Percentiles rank a stretch among this genome's conserved stretches.
Evolutionary conservation across 1,140 invertebrate species (phyloP).

Genomic region (Drosophila pseudoobscura): DNA sequence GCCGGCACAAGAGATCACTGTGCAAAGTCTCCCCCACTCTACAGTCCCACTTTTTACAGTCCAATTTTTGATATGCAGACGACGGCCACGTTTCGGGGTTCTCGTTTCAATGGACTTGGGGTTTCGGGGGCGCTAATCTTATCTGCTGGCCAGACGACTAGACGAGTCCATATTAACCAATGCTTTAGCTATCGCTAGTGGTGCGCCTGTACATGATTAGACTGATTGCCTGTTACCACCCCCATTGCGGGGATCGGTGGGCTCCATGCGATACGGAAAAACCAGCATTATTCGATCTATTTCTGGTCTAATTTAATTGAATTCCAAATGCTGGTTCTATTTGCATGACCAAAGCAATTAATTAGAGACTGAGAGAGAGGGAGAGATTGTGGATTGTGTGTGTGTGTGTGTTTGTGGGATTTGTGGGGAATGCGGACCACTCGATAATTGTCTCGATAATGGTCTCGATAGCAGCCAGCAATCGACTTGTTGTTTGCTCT

Average conservation of each 20-base stretch:
- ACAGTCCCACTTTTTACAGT: constrained; percentile 12
- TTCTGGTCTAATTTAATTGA: constrained; percentile 27
- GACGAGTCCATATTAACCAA: neutral
- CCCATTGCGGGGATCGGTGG: constrained; percentile 2
- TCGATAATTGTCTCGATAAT: constrained; percentile 31
- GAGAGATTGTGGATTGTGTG: neutral
- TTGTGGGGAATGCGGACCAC: constrained; percentile 17
- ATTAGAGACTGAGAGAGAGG: constrained; percentile 21
- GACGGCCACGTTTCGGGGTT: constrained; percentile 26
- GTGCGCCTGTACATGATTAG: neutral
- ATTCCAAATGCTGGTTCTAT: constrained; percentile 4
- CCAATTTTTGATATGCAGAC: neutral
- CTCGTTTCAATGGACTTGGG: constrained; percentile 33
- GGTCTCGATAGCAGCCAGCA: constrained; percentile 9
- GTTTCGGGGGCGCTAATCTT: constrained; percentile 26
- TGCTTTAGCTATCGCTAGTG: constrained; percentile 1
- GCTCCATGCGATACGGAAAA: neutral
- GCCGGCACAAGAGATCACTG: constrained; percentile 13
- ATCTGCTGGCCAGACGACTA: constrained; percentile 20
- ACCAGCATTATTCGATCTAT: neutral
- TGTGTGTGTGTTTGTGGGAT: neutral
- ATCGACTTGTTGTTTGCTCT: constrained; percentile 2
- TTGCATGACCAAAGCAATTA: constrained; percentile 49
- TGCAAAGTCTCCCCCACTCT: constrained; percentile 11
- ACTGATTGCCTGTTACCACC: constrained; percentile 12